These are phyloP conservation scores for Pinna nobilis DNA, from an alignment of 1,140 invertebrate species.

Conservation along the genomic window DNA sequence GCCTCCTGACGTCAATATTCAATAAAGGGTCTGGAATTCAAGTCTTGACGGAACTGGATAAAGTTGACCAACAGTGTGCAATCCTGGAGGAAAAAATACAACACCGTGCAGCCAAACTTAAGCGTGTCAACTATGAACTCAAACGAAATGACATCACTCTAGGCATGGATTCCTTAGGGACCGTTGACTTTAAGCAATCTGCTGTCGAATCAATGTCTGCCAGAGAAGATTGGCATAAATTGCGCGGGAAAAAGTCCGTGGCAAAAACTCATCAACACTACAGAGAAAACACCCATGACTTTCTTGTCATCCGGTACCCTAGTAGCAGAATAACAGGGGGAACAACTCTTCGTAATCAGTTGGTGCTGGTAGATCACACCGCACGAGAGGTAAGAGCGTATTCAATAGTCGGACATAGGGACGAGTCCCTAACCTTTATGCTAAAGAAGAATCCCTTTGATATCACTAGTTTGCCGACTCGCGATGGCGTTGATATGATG, in stretches of 20 bases:
- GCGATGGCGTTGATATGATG: constrained; percentile 4
- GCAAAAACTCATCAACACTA: constrained; percentile 1
- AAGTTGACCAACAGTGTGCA: constrained; percentile 24
- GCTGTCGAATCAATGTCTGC: constrained; percentile 10
- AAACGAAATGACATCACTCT: constrained; percentile 13
- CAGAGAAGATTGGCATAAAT: constrained; percentile 22
- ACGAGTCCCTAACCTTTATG: constrained; percentile 7
- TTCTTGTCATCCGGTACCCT: constrained; percentile 32
- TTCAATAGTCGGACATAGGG: constrained; percentile 20
- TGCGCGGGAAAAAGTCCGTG: constrained; percentile 21
- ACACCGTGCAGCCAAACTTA: constrained; percentile 28
- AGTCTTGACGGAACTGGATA: constrained; percentile 28
- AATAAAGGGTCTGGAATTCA: constrained; percentile 16
- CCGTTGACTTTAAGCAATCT: constrained; percentile 16
- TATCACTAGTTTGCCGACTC: constrained; percentile 9
- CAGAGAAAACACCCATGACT: constrained; percentile 24
- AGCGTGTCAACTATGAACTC: constrained; percentile 12
- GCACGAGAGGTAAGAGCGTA: constrained; percentile 29
- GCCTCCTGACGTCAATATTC: constrained; percentile 13
- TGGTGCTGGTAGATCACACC: constrained; percentile 25
- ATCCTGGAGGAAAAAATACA: constrained; percentile 32
- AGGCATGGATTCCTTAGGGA: constrained; percentile 12
- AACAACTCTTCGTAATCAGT: neutral
- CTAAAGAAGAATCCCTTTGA: constrained; percentile 27
- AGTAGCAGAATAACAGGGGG: constrained; percentile 37